Base-by-base conservation (phyloP, 2,888 invertebrate species). In the Lochmaea capreae region DNA sequence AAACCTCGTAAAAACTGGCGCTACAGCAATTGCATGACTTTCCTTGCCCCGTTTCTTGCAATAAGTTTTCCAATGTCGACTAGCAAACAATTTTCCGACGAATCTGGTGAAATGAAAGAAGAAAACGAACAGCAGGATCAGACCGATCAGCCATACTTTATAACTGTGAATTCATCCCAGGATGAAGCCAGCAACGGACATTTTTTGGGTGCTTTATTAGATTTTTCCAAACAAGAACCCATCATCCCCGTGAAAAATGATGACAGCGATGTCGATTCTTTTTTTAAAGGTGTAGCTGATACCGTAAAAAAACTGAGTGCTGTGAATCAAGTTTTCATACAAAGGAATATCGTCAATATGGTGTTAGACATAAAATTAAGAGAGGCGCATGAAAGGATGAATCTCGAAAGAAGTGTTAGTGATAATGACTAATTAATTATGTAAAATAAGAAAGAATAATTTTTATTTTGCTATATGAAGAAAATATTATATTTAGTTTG, bases 251-350 rank as follows among this genome's bases (percentile, higher is more conserved):
- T 39, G 3, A 58, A 67, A 63, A 63, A 6, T 11, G 62, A 71
- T 18, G 67, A 77, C 10, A 71, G 74, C 61, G 79, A 79, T 14
- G 70, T 79, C 43, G 76, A 79, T 73, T 75, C 77, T 4, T 79
- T 79, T 59, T 79, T 79, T 65, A 79, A 65, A 67, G 79, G 79
- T 6, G 69, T 79, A n/a, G 74, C 79, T 2, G 79, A 79, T 18
- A 77, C 77, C 0, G 79, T 78, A 18, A 79, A 78, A 62, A 78
- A 73, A 67, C n/a, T 79, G 49, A 77, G 59, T 71, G 75, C 78
- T 12, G 74, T 76, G 5, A 79, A 79, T 68, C 78, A 78, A 54
- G 75, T 79, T 33, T 75, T 66, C 49, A 52, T 79, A 12, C 79
- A 79, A 57, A 77, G 74, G 57, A 78, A 78, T 22, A 74, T 79